These are phyloP conservation scores for Oreochromis grahami DNA, from an alignment of 2,797 vertebrate genomes.

Conservation along the genomic window DNA sequence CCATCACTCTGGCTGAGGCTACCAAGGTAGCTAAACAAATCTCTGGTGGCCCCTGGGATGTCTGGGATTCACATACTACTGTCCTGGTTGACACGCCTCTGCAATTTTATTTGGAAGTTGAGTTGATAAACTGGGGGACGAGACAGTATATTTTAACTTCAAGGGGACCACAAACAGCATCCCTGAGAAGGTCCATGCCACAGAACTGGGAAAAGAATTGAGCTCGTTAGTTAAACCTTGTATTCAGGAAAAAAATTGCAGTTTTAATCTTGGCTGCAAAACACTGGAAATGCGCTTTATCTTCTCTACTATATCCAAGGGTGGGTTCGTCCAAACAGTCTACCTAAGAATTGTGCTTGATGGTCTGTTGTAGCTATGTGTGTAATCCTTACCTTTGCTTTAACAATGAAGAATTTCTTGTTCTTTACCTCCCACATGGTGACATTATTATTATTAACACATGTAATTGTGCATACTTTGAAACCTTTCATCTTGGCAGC, in stretches of 20 bases:
- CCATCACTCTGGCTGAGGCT: not conserved
- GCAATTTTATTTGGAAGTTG: not conserved
- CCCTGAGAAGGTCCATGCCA: not conserved
- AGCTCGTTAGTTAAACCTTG: not conserved
- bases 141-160: not conserved
- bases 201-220: not conserved
- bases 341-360: not conserved
- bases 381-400: not conserved
- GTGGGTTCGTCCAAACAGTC: not conserved
- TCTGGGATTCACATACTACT: not conserved
- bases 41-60: not conserved
- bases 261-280: not conserved
- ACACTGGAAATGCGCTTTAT: not conserved
- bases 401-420: not conserved
- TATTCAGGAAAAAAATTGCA: not conserved
- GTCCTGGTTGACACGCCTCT: not conserved
- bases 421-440: not conserved
- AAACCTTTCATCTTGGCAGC: not conserved
- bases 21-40: not conserved
- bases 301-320: not conserved
- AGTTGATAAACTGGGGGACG: not conserved
- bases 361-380: not conserved
- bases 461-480: not conserved
- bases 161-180: not conserved
- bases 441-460: not conserved